These are phyloP conservation scores for Lamproptera curius DNA, from an alignment of 2,888 invertebrate species.

Conservation along the genomic window DNA sequence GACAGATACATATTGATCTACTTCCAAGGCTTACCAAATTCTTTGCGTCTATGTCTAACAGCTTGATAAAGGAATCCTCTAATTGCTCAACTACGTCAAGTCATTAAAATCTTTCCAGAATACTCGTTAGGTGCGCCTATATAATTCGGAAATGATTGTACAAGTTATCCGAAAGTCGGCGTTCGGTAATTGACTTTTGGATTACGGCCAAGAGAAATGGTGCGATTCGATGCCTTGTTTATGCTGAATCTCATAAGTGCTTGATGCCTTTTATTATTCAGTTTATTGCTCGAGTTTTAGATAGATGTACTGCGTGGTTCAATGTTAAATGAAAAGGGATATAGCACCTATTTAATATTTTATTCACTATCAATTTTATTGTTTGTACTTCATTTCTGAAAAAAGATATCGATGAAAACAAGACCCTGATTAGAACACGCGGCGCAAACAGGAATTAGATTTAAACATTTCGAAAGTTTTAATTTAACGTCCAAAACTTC, in stretches of 20 bases:
- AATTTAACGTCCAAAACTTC: conserved; percentile 47
- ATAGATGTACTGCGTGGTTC: too few relatives aligned
- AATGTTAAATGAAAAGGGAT: too few relatives aligned
- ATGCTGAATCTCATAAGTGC: conserved; percentile 1
- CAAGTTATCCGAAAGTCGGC: conserved; percentile 46
- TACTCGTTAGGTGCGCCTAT: conserved; percentile 62
- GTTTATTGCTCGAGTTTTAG: too few relatives aligned
- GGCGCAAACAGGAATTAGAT: conserved; percentile 1
- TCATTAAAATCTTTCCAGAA: conserved; percentile 52
- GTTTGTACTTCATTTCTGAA: too few relatives aligned
- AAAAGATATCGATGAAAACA: too few relatives aligned
- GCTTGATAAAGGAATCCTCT: conserved; percentile 35
- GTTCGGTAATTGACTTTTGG: conserved; percentile 70
- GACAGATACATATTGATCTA: too few relatives aligned
- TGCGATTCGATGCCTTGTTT: conserved; percentile 12
- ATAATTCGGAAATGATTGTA: conserved; percentile 67
- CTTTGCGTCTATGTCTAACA: conserved; percentile 18
- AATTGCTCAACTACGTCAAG: conserved; percentile 53
- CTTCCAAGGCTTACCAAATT: too few relatives aligned
- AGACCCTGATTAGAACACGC: not conserved
- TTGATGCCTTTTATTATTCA: too few relatives aligned
- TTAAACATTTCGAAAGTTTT: conserved; percentile 25
- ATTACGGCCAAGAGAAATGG: conserved; percentile 52
- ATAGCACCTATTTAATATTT: too few relatives aligned
- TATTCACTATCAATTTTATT: too few relatives aligned